A percentile compares a stretch with the other conserved stretches of the same genome.
Conservation (phyloP, 1,140 invertebrate genomes). For the Oedothorax gibbosus region DNA sequence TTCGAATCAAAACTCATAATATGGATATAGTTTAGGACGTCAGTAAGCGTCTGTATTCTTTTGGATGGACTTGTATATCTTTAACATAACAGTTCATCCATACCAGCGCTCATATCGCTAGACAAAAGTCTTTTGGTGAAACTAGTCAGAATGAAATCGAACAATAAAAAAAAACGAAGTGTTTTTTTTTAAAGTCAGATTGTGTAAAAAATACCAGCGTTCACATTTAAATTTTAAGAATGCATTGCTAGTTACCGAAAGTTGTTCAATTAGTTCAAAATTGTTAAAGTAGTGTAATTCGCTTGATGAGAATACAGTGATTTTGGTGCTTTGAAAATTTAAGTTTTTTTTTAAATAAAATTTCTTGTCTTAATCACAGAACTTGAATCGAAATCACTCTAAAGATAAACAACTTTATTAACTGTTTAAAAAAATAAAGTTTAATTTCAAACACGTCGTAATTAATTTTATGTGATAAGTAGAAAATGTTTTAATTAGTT, state of each 20-base stretch:
- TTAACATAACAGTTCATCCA: no score
- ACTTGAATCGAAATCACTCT: background rate
- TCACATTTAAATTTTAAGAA: no score
- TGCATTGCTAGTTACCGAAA: no score
- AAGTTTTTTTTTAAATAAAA: slow-evolving; percentile 12
- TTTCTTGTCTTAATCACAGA: background rate
- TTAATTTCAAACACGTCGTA: no score
- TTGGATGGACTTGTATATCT: background rate
- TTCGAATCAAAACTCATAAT: slow-evolving; percentile 19
- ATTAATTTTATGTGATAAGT: slow-evolving; percentile 16
- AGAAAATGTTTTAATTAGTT: slow-evolving; percentile 5
- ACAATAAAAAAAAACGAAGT: background rate
- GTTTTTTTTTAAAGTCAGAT: no score
- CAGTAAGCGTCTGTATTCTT: no score
- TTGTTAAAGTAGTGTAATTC: no score
- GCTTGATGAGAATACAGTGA: slow-evolving; percentile 7
- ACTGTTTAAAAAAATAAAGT: background rate
- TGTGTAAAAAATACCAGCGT: no score
- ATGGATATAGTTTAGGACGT: background rate
- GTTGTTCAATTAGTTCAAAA: no score
- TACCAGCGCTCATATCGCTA: background rate
- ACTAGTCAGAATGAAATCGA: slow-evolving; percentile 43
- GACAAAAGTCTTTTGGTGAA: slow-evolving; percentile 19
- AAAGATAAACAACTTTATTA: background rate
- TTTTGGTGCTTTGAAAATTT: slow-evolving; percentile 23